Base-by-base conservation (phyloP, 1,140 invertebrate species). In the Lordiphosa mommai region DNA sequence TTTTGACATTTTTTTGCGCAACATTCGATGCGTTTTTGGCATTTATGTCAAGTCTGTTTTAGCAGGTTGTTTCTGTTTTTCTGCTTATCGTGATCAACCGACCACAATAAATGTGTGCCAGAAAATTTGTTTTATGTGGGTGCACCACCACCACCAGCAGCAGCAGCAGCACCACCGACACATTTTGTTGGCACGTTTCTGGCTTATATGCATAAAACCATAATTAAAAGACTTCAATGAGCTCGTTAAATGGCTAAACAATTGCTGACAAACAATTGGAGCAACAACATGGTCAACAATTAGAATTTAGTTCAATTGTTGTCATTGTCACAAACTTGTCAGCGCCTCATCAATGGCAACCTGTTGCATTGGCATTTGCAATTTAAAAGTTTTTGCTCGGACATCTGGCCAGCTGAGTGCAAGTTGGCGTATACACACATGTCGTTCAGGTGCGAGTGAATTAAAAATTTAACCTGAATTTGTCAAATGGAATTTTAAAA, bases 291-390 rank as follows among this genome's bases (percentile, higher is more conserved):
- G 73, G 58, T 63, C 73, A 76, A 71, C 71, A 74, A 80, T 80
- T 80, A 82, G 76, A 80, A 80, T 82, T 48, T 61, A 52, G 76
- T 80, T 73, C 74, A 79, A 66, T 82, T 80, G 65, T 67, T 72
- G 50, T 61, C 72, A 50, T 38, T 72, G 61, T 57, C 60, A 57
- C 37, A 41, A 40, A 53, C 60, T 58, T 61, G 56, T 77, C 50
- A 50, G 27, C 64, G 52, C 40, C 52, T 37, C 46, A 40, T 79
- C 56, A 30, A 34, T 44, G n/a, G 46, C 73, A 61, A 69, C 71
- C 36, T 55, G 72, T 41, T 70, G 53, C 38, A 51, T 64, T 56
- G 52, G 43, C 37, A 59, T 47, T 49, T 49, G 13, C 14, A 12
- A 16, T 43, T 12, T 1, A 8, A 20, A 43, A 43, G 27, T 43